Base-by-base conservation (phyloP, 30 jellyfish, hydroid and myxozoan species). In the Aurelia sp. region DNA sequence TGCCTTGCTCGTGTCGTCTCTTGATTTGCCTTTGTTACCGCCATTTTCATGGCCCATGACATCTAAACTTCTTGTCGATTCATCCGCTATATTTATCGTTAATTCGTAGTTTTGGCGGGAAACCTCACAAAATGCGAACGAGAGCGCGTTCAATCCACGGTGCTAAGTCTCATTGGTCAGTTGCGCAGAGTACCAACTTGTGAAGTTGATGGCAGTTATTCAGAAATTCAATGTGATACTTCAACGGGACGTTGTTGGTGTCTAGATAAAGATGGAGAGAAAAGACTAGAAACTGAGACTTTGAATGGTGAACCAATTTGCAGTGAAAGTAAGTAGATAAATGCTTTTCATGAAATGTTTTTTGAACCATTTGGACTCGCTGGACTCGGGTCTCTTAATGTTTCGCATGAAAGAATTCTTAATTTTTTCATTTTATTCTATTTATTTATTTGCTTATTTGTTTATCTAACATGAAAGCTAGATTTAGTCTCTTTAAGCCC, bases 181-280 rank as follows among this genome's bases (percentile, higher is more conserved):
- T 65, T 65, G 2, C 21, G 21, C 27, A 18, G 21, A 59, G 58
- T 72, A 16, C 95, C 93, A 22, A 78, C 55, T 40, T 93, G 98
- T 59, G 89, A 82, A 41, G 50, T 59, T 5, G 79, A 93, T 84
- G 98, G 98, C 9, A 72, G 83, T 15, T 93, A 47, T 88, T 53
- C 38, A 31, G 83, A 70, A 63, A 69, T 72, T 7, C 98, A 93
- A 58, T 93, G 98, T 38, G 87, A 88, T 63, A 84, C 92, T 11
- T 88, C 94, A 8, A 64, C 84, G 15, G 97, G 92, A 7, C 86
- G 31, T 78, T 93, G 98, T 78, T 83, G 97, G 97, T 93, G 98
- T 88, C 97, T 87, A 8, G 84, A 88, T 65, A 38, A 73, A 73
- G 47, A 52, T 27, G 98, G 98, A 21, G 81, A 52, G 41, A 91